Conservation (phyloP, 1,140 invertebrate genomes). For the Argopecten irradians region DNA sequence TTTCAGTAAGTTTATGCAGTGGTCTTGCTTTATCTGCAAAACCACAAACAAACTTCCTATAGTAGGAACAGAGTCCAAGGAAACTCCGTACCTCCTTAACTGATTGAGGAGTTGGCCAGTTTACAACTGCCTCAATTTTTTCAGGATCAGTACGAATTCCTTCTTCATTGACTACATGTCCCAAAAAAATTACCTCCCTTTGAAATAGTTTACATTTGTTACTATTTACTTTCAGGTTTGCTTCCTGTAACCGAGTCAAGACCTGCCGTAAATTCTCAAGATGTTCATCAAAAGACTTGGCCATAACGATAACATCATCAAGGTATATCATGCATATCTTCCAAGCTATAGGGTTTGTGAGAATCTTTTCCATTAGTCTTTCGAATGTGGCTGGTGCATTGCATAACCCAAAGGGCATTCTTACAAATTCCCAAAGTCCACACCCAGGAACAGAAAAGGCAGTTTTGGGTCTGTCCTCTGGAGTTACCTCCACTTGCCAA, state of each 20-base stretch:
- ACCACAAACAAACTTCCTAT: slow-evolving; percentile 62
- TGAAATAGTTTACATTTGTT: slow-evolving; percentile 62
- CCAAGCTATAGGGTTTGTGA: slow-evolving; percentile 24
- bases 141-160: slow-evolving; percentile 62
- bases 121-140: slow-evolving; percentile 66
- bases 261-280: slow-evolving; percentile 57
- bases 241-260: slow-evolving; percentile 53
- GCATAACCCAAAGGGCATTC: slow-evolving; percentile 63
- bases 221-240: slow-evolving; percentile 61
- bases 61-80: slow-evolving; percentile 62
- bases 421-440: slow-evolving; percentile 49
- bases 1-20: slow-evolving; percentile 42
- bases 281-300: slow-evolving; percentile 47
- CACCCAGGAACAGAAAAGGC: slow-evolving; percentile 46
- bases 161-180: slow-evolving; percentile 61
- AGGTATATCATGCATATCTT: slow-evolving; percentile 50
- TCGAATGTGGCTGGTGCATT: slow-evolving; percentile 63
- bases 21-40: slow-evolving; percentile 45
- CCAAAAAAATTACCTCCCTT: slow-evolving; percentile 61
- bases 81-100: slow-evolving; percentile 65
- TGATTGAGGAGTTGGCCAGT: slow-evolving; percentile 66
- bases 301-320: slow-evolving; percentile 54
- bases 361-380: slow-evolving; percentile 56
- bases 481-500: no score
- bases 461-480: slow-evolving; percentile 65